These are phyloP conservation scores for Apamea epomidion DNA, from an alignment of 2,888 invertebrate genomes.

Conservation along the genomic window DNA sequence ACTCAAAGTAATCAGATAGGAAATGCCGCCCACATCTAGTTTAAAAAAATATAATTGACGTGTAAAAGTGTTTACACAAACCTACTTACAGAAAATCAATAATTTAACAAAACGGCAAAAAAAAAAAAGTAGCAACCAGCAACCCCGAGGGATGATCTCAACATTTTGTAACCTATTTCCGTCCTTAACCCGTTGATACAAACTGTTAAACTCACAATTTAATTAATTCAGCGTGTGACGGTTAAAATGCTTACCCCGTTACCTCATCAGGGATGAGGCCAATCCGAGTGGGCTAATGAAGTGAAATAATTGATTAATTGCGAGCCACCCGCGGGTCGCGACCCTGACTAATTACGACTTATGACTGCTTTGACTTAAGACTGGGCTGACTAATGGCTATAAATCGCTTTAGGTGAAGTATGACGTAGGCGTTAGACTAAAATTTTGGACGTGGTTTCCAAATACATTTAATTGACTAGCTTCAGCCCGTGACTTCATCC, in stretches of 20 bases:
- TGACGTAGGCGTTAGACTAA: conserved; percentile 1
- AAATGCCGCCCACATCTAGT: too few species aligned
- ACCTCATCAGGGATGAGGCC: conserved; percentile 59
- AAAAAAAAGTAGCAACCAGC: too few species aligned
- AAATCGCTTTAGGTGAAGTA: conserved; percentile 49
- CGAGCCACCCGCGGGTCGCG: conserved; percentile 72
- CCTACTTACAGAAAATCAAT: too few species aligned
- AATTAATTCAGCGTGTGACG: conserved; percentile 56
- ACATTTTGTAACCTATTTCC: background rate
- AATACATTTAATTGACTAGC: too few species aligned
- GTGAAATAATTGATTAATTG: conserved; percentile 86
- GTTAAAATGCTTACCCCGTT: conserved; percentile 58
- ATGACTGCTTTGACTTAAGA: conserved; percentile 55
- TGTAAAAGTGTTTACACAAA: too few species aligned
- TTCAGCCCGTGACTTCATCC: too few species aligned
- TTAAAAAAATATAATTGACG: too few species aligned
- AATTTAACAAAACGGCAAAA: too few species aligned
- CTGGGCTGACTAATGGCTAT: conserved; percentile 58
- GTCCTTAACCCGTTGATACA: conserved; percentile 11
- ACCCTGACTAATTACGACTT: conserved; percentile 76
- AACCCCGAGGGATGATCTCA: background rate
- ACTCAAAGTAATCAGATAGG: too few species aligned
- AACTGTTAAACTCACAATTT: conserved; percentile 35
- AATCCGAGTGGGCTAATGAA: conserved; percentile 79
- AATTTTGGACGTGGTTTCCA: background rate